Conservation (phyloP, 2,797 vertebrate species). For the Vireo griseus region DNA sequence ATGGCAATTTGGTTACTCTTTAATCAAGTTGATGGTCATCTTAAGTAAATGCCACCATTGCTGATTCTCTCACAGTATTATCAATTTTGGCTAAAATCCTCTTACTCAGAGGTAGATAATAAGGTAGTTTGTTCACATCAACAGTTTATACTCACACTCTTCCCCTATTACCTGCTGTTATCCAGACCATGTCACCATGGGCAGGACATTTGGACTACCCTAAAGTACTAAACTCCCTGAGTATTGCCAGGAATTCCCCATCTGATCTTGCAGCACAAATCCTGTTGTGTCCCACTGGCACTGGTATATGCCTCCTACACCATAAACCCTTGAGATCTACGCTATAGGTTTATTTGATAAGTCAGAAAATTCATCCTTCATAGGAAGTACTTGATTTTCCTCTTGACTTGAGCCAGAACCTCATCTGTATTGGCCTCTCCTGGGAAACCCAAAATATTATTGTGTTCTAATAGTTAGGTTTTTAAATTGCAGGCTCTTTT, state of each 20-base stretch:
- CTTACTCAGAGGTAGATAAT: neutral
- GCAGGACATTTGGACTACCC: neutral
- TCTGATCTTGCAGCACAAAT: neutral
- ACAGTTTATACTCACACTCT: neutral
- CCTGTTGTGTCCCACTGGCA: neutral
- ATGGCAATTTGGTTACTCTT: neutral
- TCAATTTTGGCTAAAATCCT: neutral
- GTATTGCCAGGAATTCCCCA: neutral
- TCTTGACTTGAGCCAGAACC: neutral
- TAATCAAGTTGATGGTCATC: neutral
- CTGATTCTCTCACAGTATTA: neutral
- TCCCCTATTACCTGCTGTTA: neutral
- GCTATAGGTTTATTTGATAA: neutral
- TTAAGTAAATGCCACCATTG: neutral
- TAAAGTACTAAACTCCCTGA: neutral
- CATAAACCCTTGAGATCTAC: neutral
- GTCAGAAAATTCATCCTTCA: neutral
- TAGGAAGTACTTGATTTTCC: neutral
- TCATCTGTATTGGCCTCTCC: neutral
- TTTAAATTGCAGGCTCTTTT: neutral
- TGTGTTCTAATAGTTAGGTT: neutral
- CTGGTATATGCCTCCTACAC: neutral
- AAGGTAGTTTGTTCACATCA: neutral
- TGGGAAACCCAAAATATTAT: neutral
- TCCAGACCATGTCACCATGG: neutral